Evolutionary conservation across 2,113 vertebrate genomes (phyloP).

Genomic region (Amazona guildingii): DNA sequence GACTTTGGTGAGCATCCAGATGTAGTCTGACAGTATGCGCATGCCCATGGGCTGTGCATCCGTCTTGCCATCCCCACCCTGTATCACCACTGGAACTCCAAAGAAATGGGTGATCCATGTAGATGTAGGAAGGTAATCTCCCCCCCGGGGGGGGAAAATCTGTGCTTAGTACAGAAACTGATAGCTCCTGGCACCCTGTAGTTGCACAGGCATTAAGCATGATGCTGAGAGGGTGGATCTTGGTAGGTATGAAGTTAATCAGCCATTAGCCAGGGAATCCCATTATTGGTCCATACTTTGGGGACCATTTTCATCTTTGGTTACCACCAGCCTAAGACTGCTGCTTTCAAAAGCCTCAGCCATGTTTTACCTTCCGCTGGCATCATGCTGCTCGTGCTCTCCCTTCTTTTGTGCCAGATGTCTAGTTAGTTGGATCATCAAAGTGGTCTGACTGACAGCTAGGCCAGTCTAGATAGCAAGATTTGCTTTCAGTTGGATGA

Average conservation of each 20-base stretch:
- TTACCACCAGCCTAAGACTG: not conserved
- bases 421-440: not conserved
- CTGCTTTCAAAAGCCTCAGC: not conserved
- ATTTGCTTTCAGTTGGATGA: not conserved
- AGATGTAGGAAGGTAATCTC: not conserved
- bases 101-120: not conserved
- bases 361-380: not conserved
- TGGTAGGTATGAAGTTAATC: not conserved
- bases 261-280: not conserved
- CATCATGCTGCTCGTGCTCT: not conserved
- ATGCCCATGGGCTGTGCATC: accelerated
- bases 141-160: not conserved
- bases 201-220: not conserved
- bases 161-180: not conserved
- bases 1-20: not conserved
- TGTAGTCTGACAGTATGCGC: accelerated
- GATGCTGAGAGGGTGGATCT: not conserved
- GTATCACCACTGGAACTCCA: not conserved
- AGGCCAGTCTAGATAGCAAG: accelerated
- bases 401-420: not conserved
- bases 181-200: not conserved
- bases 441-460: not conserved
- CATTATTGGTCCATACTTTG: not conserved
- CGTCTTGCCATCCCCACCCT: not conserved
- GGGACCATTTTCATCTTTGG: not conserved